phyloP scores from a whole-genome alignment of 2,113 vertebrate species.

The Phocoena sinus region DNA sequence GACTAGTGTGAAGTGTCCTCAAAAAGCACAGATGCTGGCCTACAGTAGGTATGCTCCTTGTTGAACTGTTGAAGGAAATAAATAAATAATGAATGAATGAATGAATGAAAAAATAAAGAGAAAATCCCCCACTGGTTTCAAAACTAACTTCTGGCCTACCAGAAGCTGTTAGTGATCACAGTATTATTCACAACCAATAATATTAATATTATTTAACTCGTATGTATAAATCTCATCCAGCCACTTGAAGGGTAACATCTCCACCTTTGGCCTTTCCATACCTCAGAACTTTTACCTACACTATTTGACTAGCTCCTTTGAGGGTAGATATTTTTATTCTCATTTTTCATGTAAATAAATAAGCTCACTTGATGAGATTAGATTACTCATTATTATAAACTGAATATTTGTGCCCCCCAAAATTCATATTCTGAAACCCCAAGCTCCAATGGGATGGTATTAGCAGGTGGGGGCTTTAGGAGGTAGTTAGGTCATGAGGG shows the following conservation, averaged over 20 bases:
- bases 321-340: neutral
- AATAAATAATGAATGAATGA: neutral
- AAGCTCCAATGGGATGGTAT: neutral
- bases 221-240: neutral
- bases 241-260: neutral
- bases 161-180: neutral
- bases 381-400: neutral
- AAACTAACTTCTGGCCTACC: neutral
- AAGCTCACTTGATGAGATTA: neutral
- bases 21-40: neutral
- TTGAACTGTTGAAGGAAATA: neutral
- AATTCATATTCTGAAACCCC: neutral
- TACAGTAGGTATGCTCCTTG: neutral
- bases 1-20: neutral
- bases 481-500: neutral
- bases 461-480: neutral
- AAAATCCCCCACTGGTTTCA: neutral
- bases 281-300: neutral
- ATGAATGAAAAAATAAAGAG: neutral
- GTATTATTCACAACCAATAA: neutral
- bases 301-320: neutral
- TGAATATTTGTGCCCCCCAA: neutral
- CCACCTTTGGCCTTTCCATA: neutral
- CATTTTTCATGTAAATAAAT: neutral
- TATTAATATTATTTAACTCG: neutral